Evolutionary conservation across 2,888 invertebrate species (phyloP).

Genomic region (Diarsia brunnea): DNA sequence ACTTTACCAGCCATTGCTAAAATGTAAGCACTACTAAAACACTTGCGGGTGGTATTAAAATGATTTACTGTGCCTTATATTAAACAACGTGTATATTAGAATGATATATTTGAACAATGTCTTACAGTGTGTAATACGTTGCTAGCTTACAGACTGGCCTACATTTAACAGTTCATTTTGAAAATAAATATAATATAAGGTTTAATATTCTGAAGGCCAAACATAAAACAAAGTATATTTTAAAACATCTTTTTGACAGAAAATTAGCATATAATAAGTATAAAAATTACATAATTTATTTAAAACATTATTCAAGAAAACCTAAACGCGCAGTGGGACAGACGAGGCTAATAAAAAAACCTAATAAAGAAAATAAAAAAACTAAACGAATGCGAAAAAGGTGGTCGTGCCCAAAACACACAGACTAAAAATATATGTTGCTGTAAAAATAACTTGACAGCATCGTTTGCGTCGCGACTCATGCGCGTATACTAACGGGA

Average conservation of each 20-base stretch:
- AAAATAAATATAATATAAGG: neutral
- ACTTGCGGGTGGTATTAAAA: conserved; percentile 13
- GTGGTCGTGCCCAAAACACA: conserved; percentile 48
- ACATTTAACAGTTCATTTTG: conserved; percentile 8
- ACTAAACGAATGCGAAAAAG: conserved; percentile 20
- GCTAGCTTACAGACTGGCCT: conserved; percentile 17
- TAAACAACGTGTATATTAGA: conserved; percentile 29
- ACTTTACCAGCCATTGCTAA: neutral
- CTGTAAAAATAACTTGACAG: conserved; percentile 57
- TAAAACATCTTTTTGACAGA: neutral
- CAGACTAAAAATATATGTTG: conserved; percentile 56
- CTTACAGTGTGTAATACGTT: conserved; percentile 14
- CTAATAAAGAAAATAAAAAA: no score
- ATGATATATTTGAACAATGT: conserved; percentile 33
- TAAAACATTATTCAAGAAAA: conserved; percentile 14
- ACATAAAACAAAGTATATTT: neutral
- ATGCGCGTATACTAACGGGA: conserved; percentile 51
- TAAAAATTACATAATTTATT: neutral
- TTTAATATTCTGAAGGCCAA: neutral
- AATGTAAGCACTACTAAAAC: conserved; percentile 24
- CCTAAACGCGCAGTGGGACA: neutral
- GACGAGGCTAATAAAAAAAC: neutral
- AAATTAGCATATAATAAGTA: neutral
- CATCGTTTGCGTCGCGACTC: conserved; percentile 21
- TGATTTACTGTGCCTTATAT: conserved; percentile 28